phyloP scores from a whole-genome alignment of 2,797 vertebrate genomes.

The Arremon aurantiirostris region DNA sequence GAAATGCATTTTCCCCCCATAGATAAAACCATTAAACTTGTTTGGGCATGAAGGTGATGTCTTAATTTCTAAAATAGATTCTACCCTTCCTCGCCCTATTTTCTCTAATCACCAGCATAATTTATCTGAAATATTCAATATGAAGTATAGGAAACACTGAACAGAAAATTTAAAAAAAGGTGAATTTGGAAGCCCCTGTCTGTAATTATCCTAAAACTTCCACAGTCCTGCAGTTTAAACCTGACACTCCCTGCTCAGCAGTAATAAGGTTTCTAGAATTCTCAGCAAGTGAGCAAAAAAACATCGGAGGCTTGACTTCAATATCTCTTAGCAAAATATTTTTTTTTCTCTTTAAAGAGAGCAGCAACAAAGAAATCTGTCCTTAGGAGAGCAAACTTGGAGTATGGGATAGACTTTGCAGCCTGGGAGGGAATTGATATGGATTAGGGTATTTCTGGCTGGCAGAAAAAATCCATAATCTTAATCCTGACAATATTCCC shows the following conservation, averaged over 20 bases:
- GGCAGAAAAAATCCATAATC: background rate
- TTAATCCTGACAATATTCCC: background rate
- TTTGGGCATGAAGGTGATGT: fast-evolving
- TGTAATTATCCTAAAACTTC: background rate
- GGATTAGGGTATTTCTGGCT: background rate
- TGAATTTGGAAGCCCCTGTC: background rate
- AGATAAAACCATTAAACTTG: background rate
- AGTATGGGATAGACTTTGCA: no score
- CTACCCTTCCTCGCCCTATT: background rate
- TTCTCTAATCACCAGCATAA: background rate
- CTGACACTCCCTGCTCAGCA: background rate
- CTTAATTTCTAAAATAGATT: background rate
- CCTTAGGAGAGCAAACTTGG: background rate
- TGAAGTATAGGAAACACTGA: background rate
- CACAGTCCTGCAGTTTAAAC: background rate
- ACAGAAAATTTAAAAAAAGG: background rate
- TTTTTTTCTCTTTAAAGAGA: constrained; percentile 5
- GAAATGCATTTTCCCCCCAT: background rate
- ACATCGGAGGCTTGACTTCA: background rate
- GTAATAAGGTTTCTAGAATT: constrained; percentile 22
- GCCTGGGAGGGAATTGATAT: background rate
- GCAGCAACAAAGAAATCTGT: background rate
- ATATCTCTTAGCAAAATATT: constrained; percentile 9
- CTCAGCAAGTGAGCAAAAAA: constrained; percentile 46
- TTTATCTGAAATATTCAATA: background rate